Percentiles rank a stretch among this genome's conserved stretches.
These are phyloP conservation scores for Oscheius sp. DNA, from an alignment of 2,888 invertebrate genomes.

Conservation along the genomic window DNA sequence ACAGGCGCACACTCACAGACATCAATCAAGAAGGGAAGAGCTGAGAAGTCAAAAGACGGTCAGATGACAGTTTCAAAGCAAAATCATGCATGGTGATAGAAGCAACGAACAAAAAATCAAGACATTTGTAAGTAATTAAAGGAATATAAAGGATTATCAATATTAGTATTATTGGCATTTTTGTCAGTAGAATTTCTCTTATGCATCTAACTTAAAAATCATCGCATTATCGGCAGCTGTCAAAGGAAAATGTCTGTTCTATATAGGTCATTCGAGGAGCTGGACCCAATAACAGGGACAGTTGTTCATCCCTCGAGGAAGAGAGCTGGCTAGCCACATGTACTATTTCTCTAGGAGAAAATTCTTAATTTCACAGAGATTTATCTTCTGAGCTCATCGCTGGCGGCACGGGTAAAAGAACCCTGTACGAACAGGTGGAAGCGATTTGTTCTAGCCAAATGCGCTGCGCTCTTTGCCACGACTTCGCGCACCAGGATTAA, in stretches of 20 bases:
- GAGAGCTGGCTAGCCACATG: neutral
- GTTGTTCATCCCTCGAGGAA: neutral
- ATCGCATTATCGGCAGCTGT: neutral
- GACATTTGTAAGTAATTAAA: too few species aligned
- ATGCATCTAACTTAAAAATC: too few species aligned
- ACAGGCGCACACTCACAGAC: conserved; percentile 30
- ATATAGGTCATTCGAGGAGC: conserved; percentile 18
- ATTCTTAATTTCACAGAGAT: neutral
- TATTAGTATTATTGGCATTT: too few species aligned
- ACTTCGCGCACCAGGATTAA: conserved; percentile 28
- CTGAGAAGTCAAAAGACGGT: neutral
- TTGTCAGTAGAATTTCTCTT: too few species aligned
- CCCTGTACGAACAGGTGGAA: conserved; percentile 23
- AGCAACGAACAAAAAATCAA: too few species aligned
- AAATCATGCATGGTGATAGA: neutral
- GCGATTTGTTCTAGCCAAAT: conserved; percentile 23
- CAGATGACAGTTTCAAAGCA: neutral
- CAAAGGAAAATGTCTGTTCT: neutral
- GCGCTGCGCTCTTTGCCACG: neutral
- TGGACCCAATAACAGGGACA: conserved; percentile 18
- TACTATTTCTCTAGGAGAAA: neutral
- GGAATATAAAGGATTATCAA: too few species aligned
- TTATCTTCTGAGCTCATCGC: neutral
- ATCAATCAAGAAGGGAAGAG: conserved; percentile 23
- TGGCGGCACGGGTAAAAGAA: neutral